Conservation (phyloP, 2,888 invertebrate species). For the Sarcophaga caerulescens region DNA sequence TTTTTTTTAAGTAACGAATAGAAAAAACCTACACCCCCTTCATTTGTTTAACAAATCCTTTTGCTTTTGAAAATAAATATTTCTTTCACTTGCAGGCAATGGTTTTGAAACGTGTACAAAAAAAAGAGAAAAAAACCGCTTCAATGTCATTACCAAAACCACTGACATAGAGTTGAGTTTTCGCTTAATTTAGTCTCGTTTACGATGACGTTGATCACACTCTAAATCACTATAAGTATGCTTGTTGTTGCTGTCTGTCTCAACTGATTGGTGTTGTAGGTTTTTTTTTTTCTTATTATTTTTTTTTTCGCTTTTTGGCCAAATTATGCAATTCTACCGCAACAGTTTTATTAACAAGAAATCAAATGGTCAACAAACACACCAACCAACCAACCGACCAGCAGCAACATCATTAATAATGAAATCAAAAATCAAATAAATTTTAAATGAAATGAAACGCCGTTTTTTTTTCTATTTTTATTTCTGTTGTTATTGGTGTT, state of each 20-base stretch:
- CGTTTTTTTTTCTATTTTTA: neutral
- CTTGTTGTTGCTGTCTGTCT: constrained; percentile 21
- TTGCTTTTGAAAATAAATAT: too few species aligned
- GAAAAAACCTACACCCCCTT: too few species aligned
- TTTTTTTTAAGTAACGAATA: too few species aligned
- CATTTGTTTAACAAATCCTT: too few species aligned
- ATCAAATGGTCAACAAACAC: constrained; percentile 17
- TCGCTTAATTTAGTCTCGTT: neutral
- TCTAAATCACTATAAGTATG: neutral
- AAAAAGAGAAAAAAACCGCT: neutral
- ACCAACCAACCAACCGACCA: constrained; percentile 13
- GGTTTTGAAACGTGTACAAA: too few species aligned
- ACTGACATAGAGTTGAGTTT: neutral
- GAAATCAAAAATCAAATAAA: constrained; percentile 24
- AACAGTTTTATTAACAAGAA: constrained; percentile 32
- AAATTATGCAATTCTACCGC: constrained; percentile 53
- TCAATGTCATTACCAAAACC: neutral
- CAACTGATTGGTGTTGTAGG: neutral
- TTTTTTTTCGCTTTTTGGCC: constrained; percentile 4
- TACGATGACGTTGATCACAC: neutral
- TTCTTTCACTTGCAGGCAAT: too few species aligned
- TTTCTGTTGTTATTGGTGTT: too few species aligned
- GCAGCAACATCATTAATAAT: constrained; percentile 30
- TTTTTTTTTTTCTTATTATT: neutral
- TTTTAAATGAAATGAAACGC: constrained; percentile 3